Evolutionary conservation across 2,797 vertebrate species (phyloP).

Genomic region (Halcyon smyrnensis): DNA sequence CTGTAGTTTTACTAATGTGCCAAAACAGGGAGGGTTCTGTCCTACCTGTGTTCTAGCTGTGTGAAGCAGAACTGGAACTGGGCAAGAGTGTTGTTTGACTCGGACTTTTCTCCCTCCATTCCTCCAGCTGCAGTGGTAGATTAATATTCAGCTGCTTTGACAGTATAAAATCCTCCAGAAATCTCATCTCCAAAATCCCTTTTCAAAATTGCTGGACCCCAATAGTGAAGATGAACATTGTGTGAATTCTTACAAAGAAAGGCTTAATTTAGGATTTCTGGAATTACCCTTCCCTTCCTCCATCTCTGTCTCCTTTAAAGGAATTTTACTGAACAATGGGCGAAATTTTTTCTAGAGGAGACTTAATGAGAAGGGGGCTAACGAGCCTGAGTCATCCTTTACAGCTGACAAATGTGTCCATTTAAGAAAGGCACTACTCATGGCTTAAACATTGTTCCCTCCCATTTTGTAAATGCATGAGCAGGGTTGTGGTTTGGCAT

Average conservation of each 20-base stretch:
- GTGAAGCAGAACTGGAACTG: not conserved
- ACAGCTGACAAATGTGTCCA: not conserved
- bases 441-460: conserved; percentile 11
- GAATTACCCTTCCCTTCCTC: not conserved
- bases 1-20: not conserved
- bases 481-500: conserved; percentile 48
- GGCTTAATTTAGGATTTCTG: not conserved
- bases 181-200: not conserved
- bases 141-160: not conserved
- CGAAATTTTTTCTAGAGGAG: not conserved
- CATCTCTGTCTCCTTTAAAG: not conserved
- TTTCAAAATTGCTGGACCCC: not conserved
- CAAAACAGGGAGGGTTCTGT: not conserved
- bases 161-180: not conserved
- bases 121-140: not conserved
- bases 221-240: not conserved
- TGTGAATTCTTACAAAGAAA: not conserved
- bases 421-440: conserved; percentile 10
- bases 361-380: conserved; percentile 27
- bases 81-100: not conserved
- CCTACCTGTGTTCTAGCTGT: not conserved
- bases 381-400: conserved; percentile 24
- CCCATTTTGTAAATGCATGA: not conserved
- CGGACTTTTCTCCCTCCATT: not conserved
- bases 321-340: conserved; percentile 19